A percentile compares a stretch with the other conserved stretches of the same genome.
phyloP scores from a whole-genome alignment of 2,113 vertebrate species.

The Petaurus breviceps region DNA sequence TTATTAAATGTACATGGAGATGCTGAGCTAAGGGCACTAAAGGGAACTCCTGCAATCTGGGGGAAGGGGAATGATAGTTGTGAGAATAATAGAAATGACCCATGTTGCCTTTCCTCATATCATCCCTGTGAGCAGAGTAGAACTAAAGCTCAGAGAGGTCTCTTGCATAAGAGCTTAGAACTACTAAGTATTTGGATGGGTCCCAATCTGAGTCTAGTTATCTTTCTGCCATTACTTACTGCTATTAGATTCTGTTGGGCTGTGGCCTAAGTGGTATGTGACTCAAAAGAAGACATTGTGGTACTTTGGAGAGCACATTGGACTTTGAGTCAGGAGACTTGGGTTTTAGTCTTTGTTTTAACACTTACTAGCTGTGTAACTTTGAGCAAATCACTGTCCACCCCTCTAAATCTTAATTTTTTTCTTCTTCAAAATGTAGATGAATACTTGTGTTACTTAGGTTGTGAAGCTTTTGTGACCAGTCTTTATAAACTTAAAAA shows the following conservation, averaged over 20 bases:
- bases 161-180: background rate
- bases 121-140: background rate
- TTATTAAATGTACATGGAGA: conserved; percentile 41
- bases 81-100: background rate
- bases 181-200: background rate
- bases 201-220: background rate
- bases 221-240: background rate
- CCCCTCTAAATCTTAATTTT: background rate
- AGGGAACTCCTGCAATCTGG: background rate
- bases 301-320: background rate
- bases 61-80: background rate
- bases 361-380: background rate
- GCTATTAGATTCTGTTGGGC: background rate
- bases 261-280: background rate
- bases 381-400: background rate
- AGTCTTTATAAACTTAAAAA: background rate
- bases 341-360: background rate
- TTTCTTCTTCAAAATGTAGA: background rate
- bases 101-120: background rate
- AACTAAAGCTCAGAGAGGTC: background rate
- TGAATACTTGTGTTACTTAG: background rate
- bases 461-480: background rate
- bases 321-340: background rate
- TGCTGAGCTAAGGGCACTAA: background rate
- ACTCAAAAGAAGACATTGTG: background rate